Evolutionary conservation across 2,888 invertebrate genomes (phyloP).

Genomic region (Drosophila anomalipes): DNA sequence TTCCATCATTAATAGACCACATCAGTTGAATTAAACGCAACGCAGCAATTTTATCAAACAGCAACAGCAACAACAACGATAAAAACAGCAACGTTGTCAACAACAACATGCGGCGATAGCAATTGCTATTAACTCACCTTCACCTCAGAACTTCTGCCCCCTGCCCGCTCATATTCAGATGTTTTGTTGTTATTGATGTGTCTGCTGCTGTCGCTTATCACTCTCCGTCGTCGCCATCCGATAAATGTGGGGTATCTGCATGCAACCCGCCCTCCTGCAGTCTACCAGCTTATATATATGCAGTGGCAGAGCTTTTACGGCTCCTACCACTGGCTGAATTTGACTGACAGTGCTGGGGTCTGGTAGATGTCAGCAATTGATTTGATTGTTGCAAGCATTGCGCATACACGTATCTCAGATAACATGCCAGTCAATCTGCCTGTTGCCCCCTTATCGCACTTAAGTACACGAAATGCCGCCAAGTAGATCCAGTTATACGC

Average conservation of each 20-base stretch:
- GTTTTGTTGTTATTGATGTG: conserved; percentile 25
- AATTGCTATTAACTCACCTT: conserved; percentile 53
- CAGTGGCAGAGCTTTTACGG: conserved; percentile 15
- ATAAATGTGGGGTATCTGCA: conserved; percentile 26
- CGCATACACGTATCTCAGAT: conserved; percentile 29
- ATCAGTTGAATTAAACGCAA: conserved; percentile 79
- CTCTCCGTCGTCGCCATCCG: conserved; percentile 33
- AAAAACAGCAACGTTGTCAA: conserved; percentile 30
- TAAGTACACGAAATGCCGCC: conserved; percentile 10
- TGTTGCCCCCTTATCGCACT: not conserved
- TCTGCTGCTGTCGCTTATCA: conserved; percentile 61
- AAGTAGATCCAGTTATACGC: not conserved
- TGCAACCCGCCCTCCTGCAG: not conserved
- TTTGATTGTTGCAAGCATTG: conserved; percentile 57
- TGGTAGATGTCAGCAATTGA: conserved; percentile 53
- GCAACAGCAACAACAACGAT: conserved; percentile 26
- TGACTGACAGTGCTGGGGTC: conserved; percentile 34
- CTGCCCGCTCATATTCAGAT: conserved; percentile 16
- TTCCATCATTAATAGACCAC: conserved; percentile 73
- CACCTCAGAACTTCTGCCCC: conserved; percentile 11
- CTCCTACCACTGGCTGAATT: conserved; percentile 23
- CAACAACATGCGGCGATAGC: conserved; percentile 54
- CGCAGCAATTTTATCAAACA: conserved; percentile 75
- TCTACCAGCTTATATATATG: conserved; percentile 9
- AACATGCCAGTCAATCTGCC: conserved; percentile 12